Evolutionary conservation across 2,113 vertebrate genomes (phyloP), one percentile per base, ranked within the genome.

Genomic region (Noctilio leporinus): DNA sequence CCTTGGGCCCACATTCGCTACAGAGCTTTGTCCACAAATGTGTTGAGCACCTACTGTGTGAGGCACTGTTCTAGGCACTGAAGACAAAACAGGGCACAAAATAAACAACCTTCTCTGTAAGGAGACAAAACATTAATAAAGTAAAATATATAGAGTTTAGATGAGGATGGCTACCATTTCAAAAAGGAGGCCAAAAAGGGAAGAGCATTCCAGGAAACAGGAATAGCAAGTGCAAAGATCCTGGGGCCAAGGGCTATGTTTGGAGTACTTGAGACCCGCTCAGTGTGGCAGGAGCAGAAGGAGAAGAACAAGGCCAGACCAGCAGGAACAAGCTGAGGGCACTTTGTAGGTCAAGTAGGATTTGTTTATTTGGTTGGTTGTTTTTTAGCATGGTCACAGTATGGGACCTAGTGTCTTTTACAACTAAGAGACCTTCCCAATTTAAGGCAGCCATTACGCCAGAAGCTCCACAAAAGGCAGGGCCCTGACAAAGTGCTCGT

Each of bases 1-100:
- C 26, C 70, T 7, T 0, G 69, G 11, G 45, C 40, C 11, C 2
- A 3, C 38, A 0, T 1, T 4, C 33, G 15, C 5, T 0, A 2
- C 28, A 9, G 10, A 57, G 7, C 30, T 35, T 12, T 0, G 0
- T 53, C 28, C 35, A 4, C 47, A n/a, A 20, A 9, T 4, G 1
- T 43, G 57, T 17, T 4, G 30, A 38, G 47, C 40, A 7, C n/a
- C 45, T 51, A 6, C 16, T 12, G 17, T 38, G 22, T 24, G 26
- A 24, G 65, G 45, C 2, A 0, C 38, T 15, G 7, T n/a, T 10
- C 3, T 1, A 9, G 33, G 47, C n/a, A 0, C 57, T 33, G 30
- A 7, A 12, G 26, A 28, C 10, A 30, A 40, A 38, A 26, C 3
- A 28, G 22, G 22, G 38, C 5, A 28, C 70, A 65, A 3, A 10